Percentiles rank a stretch among this genome's conserved stretches.
Conservation (phyloP, 2,113 vertebrate genomes). For the Corythoichthys intestinalis region DNA sequence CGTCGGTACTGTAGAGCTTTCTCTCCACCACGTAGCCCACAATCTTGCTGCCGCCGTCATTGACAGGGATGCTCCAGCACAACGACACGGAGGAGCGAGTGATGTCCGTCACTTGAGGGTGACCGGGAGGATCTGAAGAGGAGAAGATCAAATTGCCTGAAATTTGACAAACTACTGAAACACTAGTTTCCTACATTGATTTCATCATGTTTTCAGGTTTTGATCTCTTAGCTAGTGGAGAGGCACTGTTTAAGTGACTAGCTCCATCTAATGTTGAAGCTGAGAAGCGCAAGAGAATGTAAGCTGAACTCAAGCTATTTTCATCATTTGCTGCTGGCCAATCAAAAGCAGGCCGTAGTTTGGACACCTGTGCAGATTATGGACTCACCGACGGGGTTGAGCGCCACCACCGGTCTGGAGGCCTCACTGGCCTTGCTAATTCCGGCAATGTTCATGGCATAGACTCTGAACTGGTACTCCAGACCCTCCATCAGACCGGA, state of each 20-base stretch:
- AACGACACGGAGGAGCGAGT: slow-evolving; percentile 86
- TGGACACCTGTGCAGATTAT: too few relatives aligned
- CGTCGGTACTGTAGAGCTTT: slow-evolving; percentile 81
- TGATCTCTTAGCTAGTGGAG: too few relatives aligned
- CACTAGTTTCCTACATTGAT: too few relatives aligned
- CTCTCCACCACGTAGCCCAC: slow-evolving; percentile 90
- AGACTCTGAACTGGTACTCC: slow-evolving; percentile 96
- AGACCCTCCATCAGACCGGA: slow-evolving; percentile 88
- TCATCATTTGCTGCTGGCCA: too few relatives aligned
- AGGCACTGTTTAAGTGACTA: too few relatives aligned
- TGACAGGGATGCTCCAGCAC: slow-evolving; percentile 86
- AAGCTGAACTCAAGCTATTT: too few relatives aligned
- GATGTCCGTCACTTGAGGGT: slow-evolving; percentile 90
- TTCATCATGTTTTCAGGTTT: too few relatives aligned
- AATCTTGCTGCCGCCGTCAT: slow-evolving; percentile 93
- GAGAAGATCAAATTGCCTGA: neutral
- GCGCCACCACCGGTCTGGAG: slow-evolving; percentile 87
- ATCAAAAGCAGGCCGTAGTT: too few relatives aligned
- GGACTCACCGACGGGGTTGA: slow-evolving; percentile 93
- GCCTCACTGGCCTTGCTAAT: slow-evolving; percentile 97
- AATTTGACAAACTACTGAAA: too few relatives aligned
- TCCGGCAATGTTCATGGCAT: slow-evolving; percentile 93
- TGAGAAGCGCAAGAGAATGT: too few relatives aligned
- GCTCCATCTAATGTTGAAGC: too few relatives aligned
- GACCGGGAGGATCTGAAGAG: slow-evolving; percentile 85